A percentile compares a stretch with the other conserved stretches of the same genome.
These are phyloP conservation scores for Carollia perspicillata DNA, from an alignment of 2,113 vertebrate genomes.

Conservation along the genomic window DNA sequence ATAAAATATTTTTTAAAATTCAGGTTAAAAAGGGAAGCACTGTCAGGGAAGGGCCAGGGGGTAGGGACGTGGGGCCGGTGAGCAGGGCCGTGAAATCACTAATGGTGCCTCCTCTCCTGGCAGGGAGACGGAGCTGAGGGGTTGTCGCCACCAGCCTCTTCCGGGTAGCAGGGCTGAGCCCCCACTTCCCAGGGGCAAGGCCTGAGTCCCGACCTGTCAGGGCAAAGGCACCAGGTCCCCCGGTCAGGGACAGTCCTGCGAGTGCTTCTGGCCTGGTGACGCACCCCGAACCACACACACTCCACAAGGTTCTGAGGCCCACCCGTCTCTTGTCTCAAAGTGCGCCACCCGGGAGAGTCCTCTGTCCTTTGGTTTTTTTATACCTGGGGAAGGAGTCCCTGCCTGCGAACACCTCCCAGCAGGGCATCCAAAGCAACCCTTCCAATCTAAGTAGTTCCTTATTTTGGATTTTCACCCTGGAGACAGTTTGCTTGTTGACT, in stretches of 20 bases:
- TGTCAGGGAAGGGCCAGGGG: background rate
- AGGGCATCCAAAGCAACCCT: background rate
- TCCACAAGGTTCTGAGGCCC: background rate
- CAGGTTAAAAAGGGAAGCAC: fast-evolving
- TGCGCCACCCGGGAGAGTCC: background rate
- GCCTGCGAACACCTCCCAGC: background rate
- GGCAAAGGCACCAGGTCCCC: background rate
- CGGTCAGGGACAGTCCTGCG: background rate
- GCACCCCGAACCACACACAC: fast-evolving
- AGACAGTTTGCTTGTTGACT: slow-evolving; percentile 32
- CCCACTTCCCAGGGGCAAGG: slow-evolving; percentile 32
- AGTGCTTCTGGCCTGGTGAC: fast-evolving
- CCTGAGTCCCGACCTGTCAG: background rate
- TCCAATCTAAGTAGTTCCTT: background rate
- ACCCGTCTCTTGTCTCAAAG: background rate
- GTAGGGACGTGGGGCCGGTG: fast-evolving
- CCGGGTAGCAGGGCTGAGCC: slow-evolving; percentile 10
- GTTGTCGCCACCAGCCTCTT: background rate
- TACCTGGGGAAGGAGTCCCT: background rate
- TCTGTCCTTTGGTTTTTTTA: background rate
- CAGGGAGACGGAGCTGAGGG: slow-evolving; percentile 16
- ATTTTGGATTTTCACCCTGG: slow-evolving; percentile 57
- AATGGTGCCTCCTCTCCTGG: background rate
- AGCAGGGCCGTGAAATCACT: background rate
- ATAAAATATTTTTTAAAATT: too few species aligned